Conservation (phyloP, 2,113 vertebrate species). For the Notarius lentiginosus region DNA sequence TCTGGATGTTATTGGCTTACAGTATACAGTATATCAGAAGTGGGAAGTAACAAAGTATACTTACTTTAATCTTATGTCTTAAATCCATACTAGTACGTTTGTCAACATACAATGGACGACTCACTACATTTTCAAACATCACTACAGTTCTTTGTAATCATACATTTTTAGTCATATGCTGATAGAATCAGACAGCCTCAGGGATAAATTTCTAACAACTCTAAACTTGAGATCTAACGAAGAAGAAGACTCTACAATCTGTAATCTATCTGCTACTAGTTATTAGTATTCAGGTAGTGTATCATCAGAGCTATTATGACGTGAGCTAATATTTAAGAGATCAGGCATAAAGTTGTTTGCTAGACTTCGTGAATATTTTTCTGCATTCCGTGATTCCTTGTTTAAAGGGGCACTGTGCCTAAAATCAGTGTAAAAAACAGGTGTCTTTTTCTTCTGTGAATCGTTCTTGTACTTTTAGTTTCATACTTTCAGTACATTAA, state of each 20-base stretch:
- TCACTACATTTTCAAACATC: not conserved
- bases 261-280: not conserved
- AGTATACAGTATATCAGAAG: not conserved
- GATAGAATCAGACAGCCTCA: not conserved
- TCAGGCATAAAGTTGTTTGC: not conserved
- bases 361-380: not conserved
- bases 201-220: not conserved
- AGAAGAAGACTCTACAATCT: not conserved
- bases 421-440: not conserved
- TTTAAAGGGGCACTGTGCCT: not conserved
- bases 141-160: not conserved
- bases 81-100: no score
- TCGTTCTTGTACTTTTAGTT: not conserved
- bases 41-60: not conserved
- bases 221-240: not conserved
- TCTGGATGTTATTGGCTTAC: not conserved
- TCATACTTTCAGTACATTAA: not conserved
- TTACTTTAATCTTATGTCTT: not conserved
- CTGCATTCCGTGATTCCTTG: not conserved
- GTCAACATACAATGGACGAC: not conserved
- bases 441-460: not conserved
- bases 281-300: not conserved
- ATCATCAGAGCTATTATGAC: not conserved
- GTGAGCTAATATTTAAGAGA: no score
- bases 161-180: not conserved